Base-by-base conservation (phyloP, 2,797 vertebrate genomes). In the Somateria mollissima region DNA sequence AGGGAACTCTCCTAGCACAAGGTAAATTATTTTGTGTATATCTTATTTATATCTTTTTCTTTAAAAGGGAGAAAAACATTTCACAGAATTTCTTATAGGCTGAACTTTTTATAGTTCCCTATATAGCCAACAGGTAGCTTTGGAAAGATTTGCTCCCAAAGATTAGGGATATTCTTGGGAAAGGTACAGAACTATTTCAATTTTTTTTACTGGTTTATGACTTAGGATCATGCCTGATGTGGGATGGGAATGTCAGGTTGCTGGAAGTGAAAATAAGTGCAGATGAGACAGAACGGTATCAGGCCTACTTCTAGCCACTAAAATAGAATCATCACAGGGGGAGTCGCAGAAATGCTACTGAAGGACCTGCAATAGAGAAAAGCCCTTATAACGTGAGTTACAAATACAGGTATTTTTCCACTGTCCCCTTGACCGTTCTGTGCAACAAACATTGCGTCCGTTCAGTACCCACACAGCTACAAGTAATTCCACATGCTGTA, bases 401-500 rank as follows among this genome's bases (percentile, higher is more conserved):
- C 56, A 86, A 96, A 90, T 16, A 88, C 66, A 70, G 69, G 66
- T 89, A 73, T 90, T 75, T 92, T 91, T 76, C 72, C 90, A 88
- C 86, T 87, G 90, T 82, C 94, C 92, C 94, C 90, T 86, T 84
- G 90, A 91, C 49, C 67, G 3, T 93, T 80, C 78, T 89, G 87
- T 70, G 62, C 90, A 82, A 93, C 94, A 71, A 95, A 96, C 80
- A 92, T 58, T 83, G 96, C 90, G 61, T 76, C 89, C 62, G 76
- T 88, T 88, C 94, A 41, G 54, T 51, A 76, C 96, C 82, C 94
- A 80, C 95, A 89, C 96, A 84, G 90, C 91, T 74, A 93, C 84
- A 41, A 91, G 79, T 70, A 92, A 94, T 84, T 94, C 84, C 91
- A 91, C 98, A 98, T 97, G 97, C 97, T 92, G 75, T 91, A 96